phyloP scores from a whole-genome alignment of 2,888 invertebrate genomes.

The Eupeodes latifasciatus region DNA sequence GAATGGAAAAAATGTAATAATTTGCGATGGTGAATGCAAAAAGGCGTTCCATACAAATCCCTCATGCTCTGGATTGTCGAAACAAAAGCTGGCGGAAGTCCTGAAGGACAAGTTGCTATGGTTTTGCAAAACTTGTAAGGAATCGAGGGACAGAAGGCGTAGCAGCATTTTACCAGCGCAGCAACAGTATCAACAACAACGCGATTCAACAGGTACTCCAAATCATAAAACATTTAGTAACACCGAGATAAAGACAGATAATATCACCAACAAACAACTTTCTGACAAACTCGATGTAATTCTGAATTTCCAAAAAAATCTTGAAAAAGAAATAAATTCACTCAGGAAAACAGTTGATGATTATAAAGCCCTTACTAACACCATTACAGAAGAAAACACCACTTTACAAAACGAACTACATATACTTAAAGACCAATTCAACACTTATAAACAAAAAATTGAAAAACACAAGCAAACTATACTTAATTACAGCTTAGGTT shows the following conservation, averaged over 20 bases:
- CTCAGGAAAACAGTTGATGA: conserved; percentile 3
- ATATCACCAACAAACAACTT: conserved; percentile 10
- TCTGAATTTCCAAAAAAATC: not conserved
- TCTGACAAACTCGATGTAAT: conserved; percentile 1
- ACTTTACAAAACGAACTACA: conserved; percentile 4
- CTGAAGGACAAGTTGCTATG: conserved; percentile 1
- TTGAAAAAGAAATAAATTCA: conserved; percentile 18
- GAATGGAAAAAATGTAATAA: not conserved
- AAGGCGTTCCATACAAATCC: conserved; percentile 10
- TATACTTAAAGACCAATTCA: too few species aligned
- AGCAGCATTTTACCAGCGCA: not conserved
- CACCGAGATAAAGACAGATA: not conserved
- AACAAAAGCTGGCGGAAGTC: not conserved
- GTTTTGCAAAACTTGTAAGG: not conserved
- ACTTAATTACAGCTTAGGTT: too few species aligned
- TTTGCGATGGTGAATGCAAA: not conserved
- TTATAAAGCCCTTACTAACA: conserved; percentile 9
- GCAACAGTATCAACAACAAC: not conserved
- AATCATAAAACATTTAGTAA: not conserved
- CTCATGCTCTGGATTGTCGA: not conserved
- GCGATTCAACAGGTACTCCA: not conserved
- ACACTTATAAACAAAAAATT: too few species aligned
- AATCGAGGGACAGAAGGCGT: not conserved
- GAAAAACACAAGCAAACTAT: too few species aligned
- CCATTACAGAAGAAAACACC: not conserved